These are phyloP conservation scores for Tenualosa ilisha DNA, from an alignment of 2,797 vertebrate species.

Conservation along the genomic window DNA sequence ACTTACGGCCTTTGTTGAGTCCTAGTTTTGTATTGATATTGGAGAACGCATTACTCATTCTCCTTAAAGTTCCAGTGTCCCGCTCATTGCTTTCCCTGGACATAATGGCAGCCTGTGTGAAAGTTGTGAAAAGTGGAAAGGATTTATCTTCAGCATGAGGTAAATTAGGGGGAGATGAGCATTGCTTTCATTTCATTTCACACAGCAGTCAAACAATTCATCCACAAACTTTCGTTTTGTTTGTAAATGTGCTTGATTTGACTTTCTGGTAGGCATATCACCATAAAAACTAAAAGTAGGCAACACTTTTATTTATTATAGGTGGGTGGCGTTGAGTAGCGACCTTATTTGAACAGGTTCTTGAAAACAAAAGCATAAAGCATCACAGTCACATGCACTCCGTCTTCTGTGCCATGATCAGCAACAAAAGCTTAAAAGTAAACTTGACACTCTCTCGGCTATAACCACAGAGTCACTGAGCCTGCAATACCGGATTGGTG, in stretches of 20 bases:
- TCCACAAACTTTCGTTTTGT: neutral
- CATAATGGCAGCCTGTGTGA: slow-evolving; percentile 31
- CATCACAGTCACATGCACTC: neutral
- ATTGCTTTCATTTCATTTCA: neutral
- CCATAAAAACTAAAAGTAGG: neutral
- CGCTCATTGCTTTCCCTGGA: slow-evolving; percentile 34
- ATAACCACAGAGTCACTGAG: neutral
- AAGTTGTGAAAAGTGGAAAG: neutral
- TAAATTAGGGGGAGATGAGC: neutral
- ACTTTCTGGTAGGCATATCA: neutral
- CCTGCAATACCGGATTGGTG: slow-evolving; percentile 19
- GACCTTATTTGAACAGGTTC: neutral
- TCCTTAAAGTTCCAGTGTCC: slow-evolving; percentile 43
- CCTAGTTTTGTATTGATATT: slow-evolving; percentile 46
- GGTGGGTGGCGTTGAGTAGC: neutral
- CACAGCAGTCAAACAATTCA: neutral
- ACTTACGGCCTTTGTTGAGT: slow-evolving; percentile 51
- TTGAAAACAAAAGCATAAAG: neutral
- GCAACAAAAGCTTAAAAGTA: neutral
- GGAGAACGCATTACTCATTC: slow-evolving; percentile 50
- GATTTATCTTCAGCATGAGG: neutral
- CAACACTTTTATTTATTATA: neutral
- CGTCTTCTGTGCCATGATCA: neutral
- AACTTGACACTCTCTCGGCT: neutral
- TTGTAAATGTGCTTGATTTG: neutral